phyloP scores from a whole-genome alignment of 2,888 invertebrate species.

The Eutolmus rufibarbis region DNA sequence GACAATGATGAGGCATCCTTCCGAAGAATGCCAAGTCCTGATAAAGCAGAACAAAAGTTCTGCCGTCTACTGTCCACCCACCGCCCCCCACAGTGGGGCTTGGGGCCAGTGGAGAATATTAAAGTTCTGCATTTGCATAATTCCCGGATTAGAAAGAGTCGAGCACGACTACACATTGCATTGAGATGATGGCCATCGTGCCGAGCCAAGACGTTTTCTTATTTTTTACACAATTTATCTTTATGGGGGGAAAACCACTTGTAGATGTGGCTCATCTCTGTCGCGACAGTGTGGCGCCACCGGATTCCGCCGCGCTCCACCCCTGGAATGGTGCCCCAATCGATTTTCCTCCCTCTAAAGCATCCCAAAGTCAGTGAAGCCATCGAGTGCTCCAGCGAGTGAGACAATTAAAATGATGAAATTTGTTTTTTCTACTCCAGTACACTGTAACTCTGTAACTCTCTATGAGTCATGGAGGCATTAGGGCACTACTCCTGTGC shows the following conservation, averaged over 20 bases:
- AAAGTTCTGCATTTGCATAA: neutral
- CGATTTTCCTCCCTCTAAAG: neutral
- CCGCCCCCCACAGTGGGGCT: neutral
- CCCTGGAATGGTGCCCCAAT: neutral
- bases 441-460: neutral
- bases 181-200: neutral
- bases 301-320: neutral
- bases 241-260: neutral
- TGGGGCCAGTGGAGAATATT: neutral
- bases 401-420: neutral
- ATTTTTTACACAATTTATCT: neutral
- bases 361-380: neutral
- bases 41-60: neutral
- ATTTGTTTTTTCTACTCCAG: neutral
- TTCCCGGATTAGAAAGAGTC: neutral
- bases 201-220: neutral
- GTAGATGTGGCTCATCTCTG: neutral
- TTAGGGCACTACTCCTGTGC: neutral
- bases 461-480: neutral
- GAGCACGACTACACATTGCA: neutral
- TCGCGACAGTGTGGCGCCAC: neutral
- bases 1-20: neutral
- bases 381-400: neutral
- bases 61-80: neutral
- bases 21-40: neutral